Base-by-base conservation (phyloP, 1,140 invertebrate genomes). In the Megalopta genalis region DNA sequence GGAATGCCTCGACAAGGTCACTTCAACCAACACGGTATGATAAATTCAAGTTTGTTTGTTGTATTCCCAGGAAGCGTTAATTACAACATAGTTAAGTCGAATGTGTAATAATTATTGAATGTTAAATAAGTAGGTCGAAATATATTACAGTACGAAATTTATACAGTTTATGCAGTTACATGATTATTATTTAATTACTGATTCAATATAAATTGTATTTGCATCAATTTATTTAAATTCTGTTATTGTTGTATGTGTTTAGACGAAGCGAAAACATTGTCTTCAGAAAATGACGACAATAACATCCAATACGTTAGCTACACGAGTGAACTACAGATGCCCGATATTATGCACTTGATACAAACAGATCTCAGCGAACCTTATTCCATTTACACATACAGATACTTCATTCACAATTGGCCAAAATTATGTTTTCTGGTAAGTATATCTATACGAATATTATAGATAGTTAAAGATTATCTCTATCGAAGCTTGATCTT, bases 331-430 rank as follows among this genome's bases (percentile, higher is more conserved):
- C 89, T 96, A 81, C 97, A 99, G 94, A 98, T 99, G 97, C 96
- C 97, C 84, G 96, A 97, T 90, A 99, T 99, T 85, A 99, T 99
- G 98, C 96, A 97, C 94, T 95, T 99, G 88, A 99, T 99, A 91
- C 98, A 99, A 90, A 99, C 98, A 92, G 99, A 99, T 94, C 94
- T 99, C 82, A 99, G 98, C 80, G 99, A 99, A 95, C 99, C 99
- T 42, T 99, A 99, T 94, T 99, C 98, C 79, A 99, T 99, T 94
- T 99, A 99, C 93, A 99, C 99, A 54, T 99, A 99, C 95, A 96
- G 99, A 94, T 99, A 99, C 95, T 99, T 99, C 94, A 99, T 99
- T 92, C 98, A 99, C 92, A 99, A 99, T 93, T 99, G 99, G 99
- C 99, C 99, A 92, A 98, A 99, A 94, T 94, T 99, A 77, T 99